Conservation (phyloP, 2,888 invertebrate species). For the Drosophila atroscutellata region DNA sequence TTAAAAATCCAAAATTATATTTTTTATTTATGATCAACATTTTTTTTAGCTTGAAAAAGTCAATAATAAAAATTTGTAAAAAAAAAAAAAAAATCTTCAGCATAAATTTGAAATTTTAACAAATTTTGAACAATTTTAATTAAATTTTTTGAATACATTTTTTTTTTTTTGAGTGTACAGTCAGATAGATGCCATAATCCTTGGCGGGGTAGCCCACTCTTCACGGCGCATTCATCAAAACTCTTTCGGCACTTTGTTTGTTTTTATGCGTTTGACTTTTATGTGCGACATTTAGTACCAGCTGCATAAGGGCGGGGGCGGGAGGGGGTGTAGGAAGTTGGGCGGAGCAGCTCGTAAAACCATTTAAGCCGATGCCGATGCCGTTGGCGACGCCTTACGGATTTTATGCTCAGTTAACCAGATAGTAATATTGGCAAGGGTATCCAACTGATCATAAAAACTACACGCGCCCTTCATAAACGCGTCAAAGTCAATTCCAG, state of each 20-base stretch:
- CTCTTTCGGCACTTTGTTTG: conserved; percentile 67
- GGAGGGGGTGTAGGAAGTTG: not conserved
- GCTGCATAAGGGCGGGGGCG: conserved; percentile 4
- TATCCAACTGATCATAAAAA: conserved; percentile 66
- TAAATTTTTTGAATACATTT: not conserved
- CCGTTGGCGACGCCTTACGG: conserved; percentile 65
- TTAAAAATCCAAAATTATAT: not conserved
- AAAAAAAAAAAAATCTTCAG: not conserved
- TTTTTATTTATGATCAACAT: not conserved
- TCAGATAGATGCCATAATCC: conserved; percentile 53
- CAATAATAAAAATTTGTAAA: accelerated
- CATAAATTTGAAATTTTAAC: accelerated
- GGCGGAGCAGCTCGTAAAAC: conserved; percentile 59
- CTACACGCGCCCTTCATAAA: conserved; percentile 74
- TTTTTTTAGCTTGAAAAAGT: not conserved
- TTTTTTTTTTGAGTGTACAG: not conserved
- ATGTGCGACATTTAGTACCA: conserved; percentile 68
- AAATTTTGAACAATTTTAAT: not conserved
- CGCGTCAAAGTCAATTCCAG: conserved; percentile 68
- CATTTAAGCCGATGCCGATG: conserved; percentile 64
- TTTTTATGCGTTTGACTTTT: conserved; percentile 68
- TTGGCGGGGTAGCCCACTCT: conserved; percentile 12
- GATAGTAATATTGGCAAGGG: conserved; percentile 38
- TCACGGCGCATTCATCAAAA: conserved; percentile 71
- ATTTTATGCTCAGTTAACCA: conserved; percentile 76